Evolutionary conservation across 2,113 vertebrate genomes (phyloP), one percentile per base, ranked within the genome.

Genomic region (Syrmaticus mikado): DNA sequence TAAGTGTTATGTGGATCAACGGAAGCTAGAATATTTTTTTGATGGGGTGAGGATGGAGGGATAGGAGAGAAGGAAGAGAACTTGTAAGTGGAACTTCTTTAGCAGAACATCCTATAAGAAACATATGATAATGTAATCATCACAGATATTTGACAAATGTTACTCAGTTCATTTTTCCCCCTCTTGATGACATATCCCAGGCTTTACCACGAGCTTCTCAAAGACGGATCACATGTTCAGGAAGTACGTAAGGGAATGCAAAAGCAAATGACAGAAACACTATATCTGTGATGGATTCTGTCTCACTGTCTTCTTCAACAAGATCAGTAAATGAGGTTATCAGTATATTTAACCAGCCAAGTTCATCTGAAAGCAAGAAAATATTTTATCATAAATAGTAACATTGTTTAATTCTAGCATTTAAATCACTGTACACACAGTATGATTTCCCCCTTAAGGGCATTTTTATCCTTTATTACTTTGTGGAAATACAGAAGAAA

Each of bases 81-180:
- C 81, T 72, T 91, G 72, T 58, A 87, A 74, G 45, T 50, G 43
- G 65, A 8, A 22, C 62, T 72, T 95, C 92, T 62, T 89, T 83
- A 93, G 78, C 82, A 91, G 86, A 93, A 72, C 83, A 77, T 92
- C 88, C 68, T 72, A 81, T 57, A 68, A 87, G 64, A 95, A 90
- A 85, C 95, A 95, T 95, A 94, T 94, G 95, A 95, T 96, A 96
- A 96, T 94, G 86, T 87, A 96, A 96, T 97, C 96, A 95, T 82
- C 45, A 16, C 65, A 91, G 84, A 94, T 95, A 95, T 92, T 96
- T 95, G 93, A 97, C 83, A 89, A 94, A 96, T 90, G 77, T 32
- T 94, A 87, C 72, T 85, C 95, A 94, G 92, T 83, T 95, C 88
- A 90, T 95, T 94, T 97, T 95, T 95, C 83, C 60, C 46, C 43